phyloP scores from a whole-genome alignment of 2,797 vertebrate species.

The Melopsittacus undulatus region DNA sequence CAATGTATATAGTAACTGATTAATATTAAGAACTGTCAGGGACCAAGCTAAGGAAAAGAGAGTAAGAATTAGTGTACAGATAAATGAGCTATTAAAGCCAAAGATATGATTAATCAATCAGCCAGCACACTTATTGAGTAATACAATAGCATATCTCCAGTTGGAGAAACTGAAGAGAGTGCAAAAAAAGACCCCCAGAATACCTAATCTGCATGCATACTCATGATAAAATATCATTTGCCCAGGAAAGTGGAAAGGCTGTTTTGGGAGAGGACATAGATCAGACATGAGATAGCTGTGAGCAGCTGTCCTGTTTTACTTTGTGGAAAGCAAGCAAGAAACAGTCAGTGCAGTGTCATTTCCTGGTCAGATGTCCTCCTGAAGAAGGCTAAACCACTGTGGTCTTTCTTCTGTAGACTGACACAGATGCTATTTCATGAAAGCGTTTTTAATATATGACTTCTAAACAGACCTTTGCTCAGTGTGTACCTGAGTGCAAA shows the following conservation, averaged over 20 bases:
- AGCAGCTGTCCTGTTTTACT: background rate
- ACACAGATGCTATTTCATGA: background rate
- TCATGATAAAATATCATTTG: background rate
- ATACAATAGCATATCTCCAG: background rate
- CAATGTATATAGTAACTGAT: background rate
- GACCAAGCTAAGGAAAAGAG: background rate
- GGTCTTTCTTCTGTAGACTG: background rate
- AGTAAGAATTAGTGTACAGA: background rate
- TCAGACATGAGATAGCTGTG: background rate
- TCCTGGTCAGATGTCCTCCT: background rate
- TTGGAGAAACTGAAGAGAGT: background rate
- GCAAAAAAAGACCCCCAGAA: background rate
- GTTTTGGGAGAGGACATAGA: background rate
- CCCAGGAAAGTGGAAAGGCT: background rate
- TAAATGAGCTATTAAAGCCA: background rate
- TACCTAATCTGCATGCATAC: background rate
- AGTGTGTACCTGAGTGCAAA: background rate
- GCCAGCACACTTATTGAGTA: background rate
- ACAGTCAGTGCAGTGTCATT: background rate
- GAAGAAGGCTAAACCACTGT: background rate
- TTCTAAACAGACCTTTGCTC: background rate
- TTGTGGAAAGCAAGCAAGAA: background rate
- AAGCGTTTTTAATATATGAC: background rate
- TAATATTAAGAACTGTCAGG: background rate
- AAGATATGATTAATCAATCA: background rate